Conservation (phyloP, 2,797 vertebrate genomes). For the Hybognathus amarus region DNA sequence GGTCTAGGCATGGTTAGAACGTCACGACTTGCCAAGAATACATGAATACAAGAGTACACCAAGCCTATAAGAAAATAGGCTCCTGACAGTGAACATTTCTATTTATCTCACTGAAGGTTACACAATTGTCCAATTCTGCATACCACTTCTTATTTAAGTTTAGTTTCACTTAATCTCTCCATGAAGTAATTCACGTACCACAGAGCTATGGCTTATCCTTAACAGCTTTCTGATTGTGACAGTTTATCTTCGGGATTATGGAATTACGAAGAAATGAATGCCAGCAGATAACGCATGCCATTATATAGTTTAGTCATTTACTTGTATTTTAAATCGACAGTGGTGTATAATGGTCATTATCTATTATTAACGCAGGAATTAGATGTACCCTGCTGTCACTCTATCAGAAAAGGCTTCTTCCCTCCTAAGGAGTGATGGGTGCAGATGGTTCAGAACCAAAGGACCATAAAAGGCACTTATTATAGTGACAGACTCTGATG, state of each 20-base stretch:
- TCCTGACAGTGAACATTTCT: not conserved
- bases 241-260: slow-evolving; percentile 14
- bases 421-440: slow-evolving; percentile 5
- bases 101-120: not conserved
- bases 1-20: not conserved
- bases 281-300: slow-evolving; percentile 6
- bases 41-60: no score
- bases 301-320: slow-evolving; percentile 12
- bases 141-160: not conserved
- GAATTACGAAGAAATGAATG: slow-evolving; percentile 14
- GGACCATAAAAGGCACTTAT: slow-evolving; percentile 23
- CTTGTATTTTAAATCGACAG: slow-evolving; percentile 8
- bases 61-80: not conserved
- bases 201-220: not conserved
- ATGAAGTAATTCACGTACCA: not conserved
- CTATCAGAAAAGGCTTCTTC: not conserved
- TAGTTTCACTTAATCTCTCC: not conserved
- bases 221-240: not conserved
- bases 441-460: slow-evolving; percentile 39
- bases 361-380: slow-evolving; percentile 16
- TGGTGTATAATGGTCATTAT: not conserved
- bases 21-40: slow-evolving; percentile 6
- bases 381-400: slow-evolving; percentile 18
- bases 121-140: not conserved
- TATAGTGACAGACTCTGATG: slow-evolving; percentile 37